phyloP scores from a whole-genome alignment of 2,797 vertebrate genomes.

The Tadarida brasiliensis region DNA sequence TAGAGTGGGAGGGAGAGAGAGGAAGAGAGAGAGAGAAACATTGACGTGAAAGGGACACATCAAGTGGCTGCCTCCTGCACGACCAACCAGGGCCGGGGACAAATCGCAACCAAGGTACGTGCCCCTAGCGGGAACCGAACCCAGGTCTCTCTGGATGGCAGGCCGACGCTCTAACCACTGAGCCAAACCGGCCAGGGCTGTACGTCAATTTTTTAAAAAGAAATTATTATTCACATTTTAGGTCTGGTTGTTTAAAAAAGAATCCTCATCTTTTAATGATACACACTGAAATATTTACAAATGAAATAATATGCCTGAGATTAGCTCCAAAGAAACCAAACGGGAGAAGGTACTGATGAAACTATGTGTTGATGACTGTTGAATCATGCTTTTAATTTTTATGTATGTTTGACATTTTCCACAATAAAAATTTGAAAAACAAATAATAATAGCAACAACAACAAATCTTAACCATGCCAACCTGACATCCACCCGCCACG shows the following conservation, averaged over 20 bases:
- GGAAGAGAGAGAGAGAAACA: too few species aligned
- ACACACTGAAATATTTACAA: neutral
- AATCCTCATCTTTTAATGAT: neutral
- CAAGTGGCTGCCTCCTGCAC: too few species aligned
- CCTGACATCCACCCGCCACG: neutral
- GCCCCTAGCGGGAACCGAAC: too few species aligned
- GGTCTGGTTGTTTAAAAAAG: neutral
- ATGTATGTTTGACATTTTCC: neutral
- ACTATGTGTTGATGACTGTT: neutral
- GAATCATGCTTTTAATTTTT: neutral
- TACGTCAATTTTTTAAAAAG: neutral
- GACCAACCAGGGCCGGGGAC: too few species aligned
- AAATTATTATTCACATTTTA: constrained; percentile 12
- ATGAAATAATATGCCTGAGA: neutral
- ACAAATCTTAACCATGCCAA: neutral
- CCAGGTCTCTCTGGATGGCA: too few species aligned
- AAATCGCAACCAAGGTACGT: too few species aligned
- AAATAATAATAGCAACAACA: neutral
- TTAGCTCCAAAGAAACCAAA: neutral
- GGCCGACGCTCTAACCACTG: too few species aligned
- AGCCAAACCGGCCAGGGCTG: too few species aligned
- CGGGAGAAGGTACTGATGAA: neutral
- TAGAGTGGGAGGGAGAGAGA: too few species aligned
- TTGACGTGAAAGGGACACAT: too few species aligned
- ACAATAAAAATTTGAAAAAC: neutral